These are phyloP conservation scores for Pyrrhosoma nymphula DNA, from an alignment of 2,888 invertebrate species.

Conservation along the genomic window DNA sequence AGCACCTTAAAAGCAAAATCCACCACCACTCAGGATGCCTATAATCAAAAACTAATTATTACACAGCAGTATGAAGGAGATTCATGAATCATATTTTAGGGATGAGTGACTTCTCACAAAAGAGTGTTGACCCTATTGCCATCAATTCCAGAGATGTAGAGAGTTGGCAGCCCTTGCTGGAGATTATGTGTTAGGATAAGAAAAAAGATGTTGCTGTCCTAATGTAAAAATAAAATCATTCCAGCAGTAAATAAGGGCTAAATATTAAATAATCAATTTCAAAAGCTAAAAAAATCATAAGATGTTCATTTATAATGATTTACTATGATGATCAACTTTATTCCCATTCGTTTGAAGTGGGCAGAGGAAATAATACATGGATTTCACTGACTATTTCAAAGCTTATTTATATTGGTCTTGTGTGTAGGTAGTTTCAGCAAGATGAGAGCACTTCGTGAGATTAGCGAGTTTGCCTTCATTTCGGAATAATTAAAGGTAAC, in stretches of 20 bases:
- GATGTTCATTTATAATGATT: neutral
- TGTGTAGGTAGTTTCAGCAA: constrained; percentile 57
- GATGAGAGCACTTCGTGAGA: constrained; percentile 61
- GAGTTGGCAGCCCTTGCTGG: too few species aligned
- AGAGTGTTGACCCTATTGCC: too few species aligned
- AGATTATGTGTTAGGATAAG: too few species aligned
- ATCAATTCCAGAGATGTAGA: too few species aligned
- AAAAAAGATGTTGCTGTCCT: too few species aligned
- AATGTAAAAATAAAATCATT: neutral
- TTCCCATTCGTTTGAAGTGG: neutral
- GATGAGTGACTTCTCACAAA: too few species aligned
- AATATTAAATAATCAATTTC: neutral
- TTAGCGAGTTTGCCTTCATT: neutral
- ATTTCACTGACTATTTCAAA: neutral
- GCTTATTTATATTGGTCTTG: constrained; percentile 19
- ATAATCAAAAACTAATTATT: too few species aligned
- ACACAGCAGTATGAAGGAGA: too few species aligned
- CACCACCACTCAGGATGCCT: too few species aligned
- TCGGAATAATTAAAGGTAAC: neutral
- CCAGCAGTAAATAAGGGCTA: neutral
- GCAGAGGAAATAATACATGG: neutral
- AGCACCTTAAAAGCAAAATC: too few species aligned
- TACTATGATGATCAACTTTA: neutral
- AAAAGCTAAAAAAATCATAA: neutral
- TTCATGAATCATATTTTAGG: too few species aligned